These are phyloP conservation scores for Dolichomitus sp. DNA, from an alignment of 2,888 invertebrate genomes.

Conservation along the genomic window DNA sequence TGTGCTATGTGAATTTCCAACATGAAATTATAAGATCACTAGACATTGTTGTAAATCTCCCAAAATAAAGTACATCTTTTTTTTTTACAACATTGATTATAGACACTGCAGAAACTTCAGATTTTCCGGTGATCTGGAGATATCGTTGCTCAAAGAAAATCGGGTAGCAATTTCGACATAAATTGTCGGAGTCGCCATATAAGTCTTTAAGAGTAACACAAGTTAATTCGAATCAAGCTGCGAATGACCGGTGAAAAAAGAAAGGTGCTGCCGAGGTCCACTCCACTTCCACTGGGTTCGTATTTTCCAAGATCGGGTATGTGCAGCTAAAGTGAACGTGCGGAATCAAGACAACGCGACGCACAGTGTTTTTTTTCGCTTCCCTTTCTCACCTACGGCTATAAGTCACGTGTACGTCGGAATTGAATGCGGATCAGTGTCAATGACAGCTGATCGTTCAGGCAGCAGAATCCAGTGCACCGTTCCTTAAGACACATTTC, in stretches of 20 bases:
- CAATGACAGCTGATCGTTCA: constrained; percentile 71
- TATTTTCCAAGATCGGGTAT: constrained; percentile 55
- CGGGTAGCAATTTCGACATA: constrained; percentile 24
- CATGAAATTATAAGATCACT: too few relatives aligned
- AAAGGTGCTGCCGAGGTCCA: constrained; percentile 52
- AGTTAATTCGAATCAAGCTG: constrained; percentile 44
- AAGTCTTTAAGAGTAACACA: constrained; percentile 36
- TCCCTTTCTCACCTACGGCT: constrained; percentile 47
- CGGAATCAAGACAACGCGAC: constrained; percentile 20
- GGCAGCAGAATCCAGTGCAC: constrained; percentile 5
- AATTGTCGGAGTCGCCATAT: constrained; percentile 50
- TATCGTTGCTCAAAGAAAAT: neutral
- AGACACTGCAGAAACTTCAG: neutral
- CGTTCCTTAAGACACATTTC: constrained; percentile 31
- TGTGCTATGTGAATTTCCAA: too few relatives aligned
- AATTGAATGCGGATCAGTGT: constrained; percentile 74
- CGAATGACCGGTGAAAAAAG: constrained; percentile 37
- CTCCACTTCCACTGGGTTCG: constrained; percentile 17
- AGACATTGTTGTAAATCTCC: neutral
- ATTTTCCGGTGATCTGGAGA: constrained; percentile 20
- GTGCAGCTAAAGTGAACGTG: constrained; percentile 10
- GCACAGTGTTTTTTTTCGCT: constrained; percentile 13
- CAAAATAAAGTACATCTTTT: neutral
- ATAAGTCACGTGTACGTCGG: constrained; percentile 36
- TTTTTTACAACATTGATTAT: neutral